Evolutionary conservation across 1,140 invertebrate species (phyloP), one percentile per base, ranked within the genome.

Genomic region (Leptinotarsa undecemlineata): DNA sequence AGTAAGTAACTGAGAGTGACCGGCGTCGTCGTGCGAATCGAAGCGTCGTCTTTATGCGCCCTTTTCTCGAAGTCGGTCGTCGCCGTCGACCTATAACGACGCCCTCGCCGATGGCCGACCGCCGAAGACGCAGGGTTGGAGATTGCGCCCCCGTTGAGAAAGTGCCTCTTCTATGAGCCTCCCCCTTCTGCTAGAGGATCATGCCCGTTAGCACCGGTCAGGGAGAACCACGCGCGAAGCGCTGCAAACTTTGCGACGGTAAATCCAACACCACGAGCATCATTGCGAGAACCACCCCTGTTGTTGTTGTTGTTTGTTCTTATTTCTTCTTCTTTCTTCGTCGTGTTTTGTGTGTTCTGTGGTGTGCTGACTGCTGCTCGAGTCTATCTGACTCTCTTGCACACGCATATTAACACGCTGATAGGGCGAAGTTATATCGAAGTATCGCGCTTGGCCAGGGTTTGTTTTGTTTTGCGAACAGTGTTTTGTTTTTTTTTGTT

Each of bases 231-330:
- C 81, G 83, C 80, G 84, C 84, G 77, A 85, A 85, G 80, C 83
- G 84, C 80, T 85, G 84, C 83, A 85, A 85, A 76, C 82, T 83
- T 75, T 85, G 84, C 79, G 83, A 85, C 84, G 84, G 84, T 85
- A 85, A 82, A 60, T 26, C 60, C 20, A 71, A n/a, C 57, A 19
- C 33, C 33, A 42, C 33, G 33, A 42, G 3, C 33, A 42, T 42
- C 33, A 42, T 42, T 42, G 8, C 33, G 33, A 42, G 3, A 42
- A 3, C 8, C 33, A 42, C 33, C 33, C 33, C 33, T 42, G 33
- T 42, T 42, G 33, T 42, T 42, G 33, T 42, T 42, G 33, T 42
- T 42, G 33, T 42, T 42, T 42, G 33, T 42, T 42, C 33, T 42
- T 42, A 8, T 42, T 33, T 23, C 33, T 42, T 42, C 33, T 42